phyloP scores from a whole-genome alignment of 2,797 vertebrate species.

The Clamator glandarius region DNA sequence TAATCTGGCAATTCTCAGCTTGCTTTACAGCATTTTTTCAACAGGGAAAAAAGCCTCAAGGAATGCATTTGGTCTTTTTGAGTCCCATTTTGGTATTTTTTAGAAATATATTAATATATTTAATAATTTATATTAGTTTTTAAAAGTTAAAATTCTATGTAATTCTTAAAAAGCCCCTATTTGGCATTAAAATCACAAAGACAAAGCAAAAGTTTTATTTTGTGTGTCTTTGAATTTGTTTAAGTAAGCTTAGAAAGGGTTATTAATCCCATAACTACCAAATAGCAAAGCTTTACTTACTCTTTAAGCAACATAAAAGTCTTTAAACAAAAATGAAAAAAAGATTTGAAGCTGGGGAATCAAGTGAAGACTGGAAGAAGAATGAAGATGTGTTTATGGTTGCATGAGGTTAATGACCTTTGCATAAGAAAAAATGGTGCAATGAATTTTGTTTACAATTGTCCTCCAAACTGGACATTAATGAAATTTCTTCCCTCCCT shows the following conservation, averaged over 20 bases:
- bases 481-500: not conserved
- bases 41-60: too few relatives aligned
- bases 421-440: not conserved
- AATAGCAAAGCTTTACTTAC: not conserved
- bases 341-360: not conserved
- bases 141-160: not conserved
- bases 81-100: not conserved
- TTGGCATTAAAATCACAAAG: not conserved
- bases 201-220: not conserved
- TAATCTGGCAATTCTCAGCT: not conserved
- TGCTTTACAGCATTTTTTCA: not conserved
- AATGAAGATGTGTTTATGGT: not conserved
- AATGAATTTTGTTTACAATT: not conserved
- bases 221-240: not conserved
- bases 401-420: not conserved
- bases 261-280: not conserved
- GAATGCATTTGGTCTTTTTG: not conserved
- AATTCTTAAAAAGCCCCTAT: not conserved
- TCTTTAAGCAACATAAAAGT: not conserved
- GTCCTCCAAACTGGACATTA: not conserved
- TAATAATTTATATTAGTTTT: not conserved
- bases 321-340: not conserved
- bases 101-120: slow-evolving; percentile 17
- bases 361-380: not conserved
- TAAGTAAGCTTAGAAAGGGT: not conserved